Evolutionary conservation across 1,140 invertebrate genomes (phyloP).

Genomic region (Caenorhabditis briggsae): DNA sequence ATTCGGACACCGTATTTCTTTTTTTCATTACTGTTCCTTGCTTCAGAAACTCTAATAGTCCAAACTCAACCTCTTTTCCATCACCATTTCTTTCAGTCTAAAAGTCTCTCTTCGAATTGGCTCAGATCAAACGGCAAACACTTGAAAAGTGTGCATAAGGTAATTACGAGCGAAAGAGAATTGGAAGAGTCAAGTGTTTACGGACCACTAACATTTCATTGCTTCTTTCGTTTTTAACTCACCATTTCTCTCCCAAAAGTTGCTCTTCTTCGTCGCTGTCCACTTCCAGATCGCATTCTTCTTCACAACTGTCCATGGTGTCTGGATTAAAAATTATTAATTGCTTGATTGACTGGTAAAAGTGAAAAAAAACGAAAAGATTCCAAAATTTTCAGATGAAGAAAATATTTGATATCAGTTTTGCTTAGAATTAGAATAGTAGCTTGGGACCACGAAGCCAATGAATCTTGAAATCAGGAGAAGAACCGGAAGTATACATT

Average conservation of each 20-base stretch:
- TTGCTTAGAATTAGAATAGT: no score
- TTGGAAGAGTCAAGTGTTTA: slow-evolving; percentile 51
- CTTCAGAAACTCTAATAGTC: neutral
- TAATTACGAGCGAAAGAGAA: slow-evolving; percentile 37
- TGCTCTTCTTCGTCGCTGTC: slow-evolving; percentile 47
- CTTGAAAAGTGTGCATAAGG: slow-evolving; percentile 54
- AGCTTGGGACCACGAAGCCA: neutral
- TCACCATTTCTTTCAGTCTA: neutral
- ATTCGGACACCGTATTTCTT: no score
- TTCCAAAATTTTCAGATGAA: no score
- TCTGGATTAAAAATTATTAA: neutral
- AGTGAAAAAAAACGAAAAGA: neutral
- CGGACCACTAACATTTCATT: slow-evolving; percentile 49
- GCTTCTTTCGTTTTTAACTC: neutral
- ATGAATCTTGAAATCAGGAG: neutral
- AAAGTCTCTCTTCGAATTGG: slow-evolving; percentile 11
- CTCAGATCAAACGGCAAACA: slow-evolving; percentile 53
- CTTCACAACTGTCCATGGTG: slow-evolving; percentile 49
- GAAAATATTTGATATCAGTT: neutral
- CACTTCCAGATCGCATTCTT: slow-evolving; percentile 43
- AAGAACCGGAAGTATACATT: slow-evolving; percentile 1
- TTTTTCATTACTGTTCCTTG: no score
- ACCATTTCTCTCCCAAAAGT: slow-evolving; percentile 42
- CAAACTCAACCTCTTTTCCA: neutral
- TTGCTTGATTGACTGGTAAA: neutral